Evolutionary conservation across 2,888 invertebrate species (phyloP).

Genomic region (Acanthosepion pharaonis): DNA sequence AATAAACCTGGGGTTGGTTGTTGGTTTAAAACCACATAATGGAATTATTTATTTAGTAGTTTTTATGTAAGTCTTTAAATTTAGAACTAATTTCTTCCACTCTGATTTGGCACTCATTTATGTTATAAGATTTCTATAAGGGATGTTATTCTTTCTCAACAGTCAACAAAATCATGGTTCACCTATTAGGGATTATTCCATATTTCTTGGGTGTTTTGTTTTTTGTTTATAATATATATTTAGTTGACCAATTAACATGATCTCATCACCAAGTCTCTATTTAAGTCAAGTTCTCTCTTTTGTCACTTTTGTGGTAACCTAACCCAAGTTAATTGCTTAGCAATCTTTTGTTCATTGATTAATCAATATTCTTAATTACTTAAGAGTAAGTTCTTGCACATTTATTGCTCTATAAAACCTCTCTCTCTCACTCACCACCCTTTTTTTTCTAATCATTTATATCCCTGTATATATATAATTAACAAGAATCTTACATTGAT

Average conservation of each 20-base stretch:
- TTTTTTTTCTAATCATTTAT: not conserved
- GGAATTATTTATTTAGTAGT: not conserved
- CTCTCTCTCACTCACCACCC: not conserved
- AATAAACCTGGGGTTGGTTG: not conserved
- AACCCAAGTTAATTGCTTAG: too few species aligned
- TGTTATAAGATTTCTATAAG: not conserved
- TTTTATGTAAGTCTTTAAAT: not conserved
- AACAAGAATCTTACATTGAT: not conserved
- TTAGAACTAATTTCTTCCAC: not conserved
- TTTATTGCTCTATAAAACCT: not conserved
- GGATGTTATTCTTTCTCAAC: not conserved
- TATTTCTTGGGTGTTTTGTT: not conserved
- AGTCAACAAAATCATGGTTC: conserved; percentile 33
- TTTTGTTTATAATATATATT: not conserved
- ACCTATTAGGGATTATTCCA: not conserved
- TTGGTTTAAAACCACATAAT: not conserved
- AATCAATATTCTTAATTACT: not conserved
- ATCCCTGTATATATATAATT: not conserved
- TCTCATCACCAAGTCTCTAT: not conserved
- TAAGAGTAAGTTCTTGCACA: not conserved
- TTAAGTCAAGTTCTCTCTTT: not conserved
- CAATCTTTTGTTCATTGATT: not conserved
- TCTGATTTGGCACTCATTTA: too few species aligned
- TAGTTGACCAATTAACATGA: conserved; percentile 17
- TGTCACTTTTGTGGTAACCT: not conserved